Evolutionary conservation across 2,797 vertebrate genomes (phyloP).

Genomic region (Masticophis lateralis): DNA sequence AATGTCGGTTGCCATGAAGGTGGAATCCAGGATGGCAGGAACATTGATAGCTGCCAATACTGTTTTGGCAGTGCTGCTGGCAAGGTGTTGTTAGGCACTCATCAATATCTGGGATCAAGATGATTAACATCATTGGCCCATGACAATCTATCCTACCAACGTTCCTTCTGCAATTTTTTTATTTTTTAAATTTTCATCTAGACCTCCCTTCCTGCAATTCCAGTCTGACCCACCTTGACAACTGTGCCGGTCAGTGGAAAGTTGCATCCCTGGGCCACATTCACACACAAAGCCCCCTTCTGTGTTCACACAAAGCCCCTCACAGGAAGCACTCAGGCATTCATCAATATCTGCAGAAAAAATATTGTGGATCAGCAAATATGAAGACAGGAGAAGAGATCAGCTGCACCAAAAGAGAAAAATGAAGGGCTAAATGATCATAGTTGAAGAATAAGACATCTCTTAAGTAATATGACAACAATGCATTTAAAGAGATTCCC

Average conservation of each 20-base stretch:
- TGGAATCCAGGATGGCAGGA: constrained; percentile 73
- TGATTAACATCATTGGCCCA: not conserved
- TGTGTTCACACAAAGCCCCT: constrained; percentile 73
- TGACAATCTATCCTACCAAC: rapidly evolving
- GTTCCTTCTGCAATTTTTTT: not conserved
- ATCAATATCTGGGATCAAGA: constrained; percentile 64
- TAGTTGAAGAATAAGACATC: not conserved
- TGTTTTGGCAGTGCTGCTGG: constrained; percentile 76
- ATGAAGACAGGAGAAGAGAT: not conserved
- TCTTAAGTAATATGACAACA: not conserved
- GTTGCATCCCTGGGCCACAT: constrained; percentile 71
- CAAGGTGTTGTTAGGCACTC: constrained; percentile 75
- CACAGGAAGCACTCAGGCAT: constrained; percentile 69
- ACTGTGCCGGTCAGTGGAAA: constrained; percentile 70
- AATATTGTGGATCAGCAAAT: not conserved
- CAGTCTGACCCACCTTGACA: constrained; percentile 67
- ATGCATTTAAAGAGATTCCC: not conserved
- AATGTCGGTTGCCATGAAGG: constrained; percentile 74
- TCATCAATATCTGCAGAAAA: constrained; percentile 69
- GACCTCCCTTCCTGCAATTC: not conserved
- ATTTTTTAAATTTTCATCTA: not conserved
- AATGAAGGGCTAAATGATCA: not conserved
- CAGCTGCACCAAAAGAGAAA: not conserved
- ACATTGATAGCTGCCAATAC: constrained; percentile 76
- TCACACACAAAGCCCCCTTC: constrained; percentile 76